These are phyloP conservation scores for Rachycentron canadum DNA, from an alignment of 2,797 vertebrate genomes.

Conservation along the genomic window DNA sequence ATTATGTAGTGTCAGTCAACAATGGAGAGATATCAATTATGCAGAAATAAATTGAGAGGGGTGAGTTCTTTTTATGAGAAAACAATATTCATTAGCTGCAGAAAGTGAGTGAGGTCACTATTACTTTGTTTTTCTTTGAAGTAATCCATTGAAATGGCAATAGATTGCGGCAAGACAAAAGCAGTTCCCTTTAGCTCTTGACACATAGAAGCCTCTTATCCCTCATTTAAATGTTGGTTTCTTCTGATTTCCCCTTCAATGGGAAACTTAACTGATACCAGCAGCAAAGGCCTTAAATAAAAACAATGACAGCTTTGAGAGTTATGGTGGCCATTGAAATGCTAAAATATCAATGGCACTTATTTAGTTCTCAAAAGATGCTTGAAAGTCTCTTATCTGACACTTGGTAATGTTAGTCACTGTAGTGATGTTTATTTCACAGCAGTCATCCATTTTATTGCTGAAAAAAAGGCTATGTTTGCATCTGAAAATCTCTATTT, in stretches of 20 bases:
- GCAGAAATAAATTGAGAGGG: slow-evolving; percentile 17
- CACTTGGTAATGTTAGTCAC: slow-evolving; percentile 82
- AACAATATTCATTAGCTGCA: slow-evolving; percentile 48
- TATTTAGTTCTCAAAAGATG: slow-evolving; percentile 86
- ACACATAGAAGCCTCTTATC: slow-evolving; percentile 76
- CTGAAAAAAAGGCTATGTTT: slow-evolving; percentile 63
- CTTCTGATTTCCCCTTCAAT: slow-evolving; percentile 86
- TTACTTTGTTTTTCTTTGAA: slow-evolving; percentile 71
- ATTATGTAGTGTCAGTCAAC: slow-evolving; percentile 26
- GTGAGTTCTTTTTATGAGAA: slow-evolving; percentile 21
- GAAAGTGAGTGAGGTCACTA: slow-evolving; percentile 57
- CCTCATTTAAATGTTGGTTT: slow-evolving; percentile 82
- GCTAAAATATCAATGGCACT: slow-evolving; percentile 85
- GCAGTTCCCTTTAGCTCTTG: slow-evolving; percentile 63
- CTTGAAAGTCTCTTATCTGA: slow-evolving; percentile 89
- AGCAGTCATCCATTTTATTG: slow-evolving; percentile 76
- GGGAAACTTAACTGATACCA: slow-evolving; percentile 80
- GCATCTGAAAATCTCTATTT: slow-evolving; percentile 57
- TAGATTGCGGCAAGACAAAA: slow-evolving; percentile 74
- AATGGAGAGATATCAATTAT: slow-evolving; percentile 22
- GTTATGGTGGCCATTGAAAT: slow-evolving; percentile 87
- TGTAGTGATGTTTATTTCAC: slow-evolving; percentile 85
- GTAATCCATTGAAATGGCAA: slow-evolving; percentile 72
- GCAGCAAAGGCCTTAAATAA: slow-evolving; percentile 81
- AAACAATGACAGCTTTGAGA: slow-evolving; percentile 89